Percentiles rank a stretch among this genome's conserved stretches.
Conservation (phyloP, 2,113 vertebrate genomes). For the Ailurus styani region DNA sequence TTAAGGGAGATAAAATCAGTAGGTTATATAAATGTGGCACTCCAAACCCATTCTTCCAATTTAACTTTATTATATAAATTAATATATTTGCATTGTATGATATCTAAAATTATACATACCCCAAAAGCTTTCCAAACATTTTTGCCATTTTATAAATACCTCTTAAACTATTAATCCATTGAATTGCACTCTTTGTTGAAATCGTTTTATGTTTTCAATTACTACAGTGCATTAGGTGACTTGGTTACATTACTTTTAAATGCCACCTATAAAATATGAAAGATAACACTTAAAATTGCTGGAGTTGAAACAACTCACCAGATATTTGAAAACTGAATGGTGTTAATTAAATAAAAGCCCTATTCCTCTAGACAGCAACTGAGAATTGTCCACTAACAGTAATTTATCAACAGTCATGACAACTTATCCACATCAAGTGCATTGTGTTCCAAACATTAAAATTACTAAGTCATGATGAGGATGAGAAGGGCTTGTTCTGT, state of each 20-base stretch:
- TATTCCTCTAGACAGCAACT: not conserved
- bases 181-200: not conserved
- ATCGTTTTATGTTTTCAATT: not conserved
- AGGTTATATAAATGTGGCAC: not conserved
- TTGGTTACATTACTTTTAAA: conserved; percentile 30
- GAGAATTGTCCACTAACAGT: conserved; percentile 40
- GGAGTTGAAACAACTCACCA: not conserved
- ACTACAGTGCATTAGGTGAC: not conserved
- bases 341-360: conserved; percentile 39
- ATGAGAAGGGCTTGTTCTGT: not conserved
- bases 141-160: not conserved
- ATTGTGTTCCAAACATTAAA: conserved; percentile 14
- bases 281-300: conserved; percentile 14
- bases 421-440: not conserved
- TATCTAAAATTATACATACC: not conserved
- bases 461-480: conserved; percentile 8
- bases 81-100: not conserved
- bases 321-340: not conserved
- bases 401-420: not conserved
- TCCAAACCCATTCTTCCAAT: not conserved
- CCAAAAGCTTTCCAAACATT: not conserved
- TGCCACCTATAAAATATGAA: conserved; percentile 14
- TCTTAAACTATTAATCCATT: not conserved
- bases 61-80: not conserved
- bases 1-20: not conserved